Evolutionary conservation across 2,888 invertebrate genomes (phyloP).

Genomic region (Drosophila peninsularis): DNA sequence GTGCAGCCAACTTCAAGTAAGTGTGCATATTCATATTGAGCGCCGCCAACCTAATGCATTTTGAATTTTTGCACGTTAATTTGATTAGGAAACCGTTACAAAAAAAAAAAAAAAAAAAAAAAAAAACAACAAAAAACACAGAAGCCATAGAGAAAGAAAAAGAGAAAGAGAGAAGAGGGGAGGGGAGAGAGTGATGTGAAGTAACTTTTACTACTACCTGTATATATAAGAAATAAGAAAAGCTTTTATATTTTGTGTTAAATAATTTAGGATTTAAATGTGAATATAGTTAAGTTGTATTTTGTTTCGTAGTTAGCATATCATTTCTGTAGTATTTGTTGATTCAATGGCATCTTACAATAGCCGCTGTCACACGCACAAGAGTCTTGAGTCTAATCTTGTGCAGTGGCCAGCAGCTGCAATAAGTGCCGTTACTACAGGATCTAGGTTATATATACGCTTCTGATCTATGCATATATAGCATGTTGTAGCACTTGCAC

Average conservation of each 20-base stretch:
- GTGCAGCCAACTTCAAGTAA: conserved; percentile 13
- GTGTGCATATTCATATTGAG: not conserved
- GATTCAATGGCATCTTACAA: conserved; percentile 88
- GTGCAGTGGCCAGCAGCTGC: conserved; percentile 99
- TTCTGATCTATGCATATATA: not conserved
- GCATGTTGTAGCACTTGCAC: conserved; percentile 6
- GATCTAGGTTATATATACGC: not conserved
- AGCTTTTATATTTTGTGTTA: not conserved
- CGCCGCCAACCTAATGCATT: conserved; percentile 36
- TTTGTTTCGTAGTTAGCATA: not conserved
- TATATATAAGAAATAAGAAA: not conserved
- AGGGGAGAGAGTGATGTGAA: not conserved
- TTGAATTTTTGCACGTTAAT: conserved; percentile 43
- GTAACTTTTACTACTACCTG: not conserved
- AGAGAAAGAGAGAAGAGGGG: too few relatives aligned
- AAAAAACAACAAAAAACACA: too few relatives aligned
- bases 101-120: too few relatives aligned
- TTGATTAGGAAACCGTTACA: conserved; percentile 28
- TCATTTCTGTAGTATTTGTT: conserved; percentile 17
- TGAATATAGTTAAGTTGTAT: not conserved
- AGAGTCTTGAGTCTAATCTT: conserved; percentile 97
- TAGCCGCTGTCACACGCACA: conserved; percentile 99
- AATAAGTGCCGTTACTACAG: conserved; percentile 87
- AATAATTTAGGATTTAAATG: not conserved
- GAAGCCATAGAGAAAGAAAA: not conserved